These are phyloP conservation scores for Vultur gryphus DNA, from an alignment of 2,797 vertebrate species.

Conservation along the genomic window DNA sequence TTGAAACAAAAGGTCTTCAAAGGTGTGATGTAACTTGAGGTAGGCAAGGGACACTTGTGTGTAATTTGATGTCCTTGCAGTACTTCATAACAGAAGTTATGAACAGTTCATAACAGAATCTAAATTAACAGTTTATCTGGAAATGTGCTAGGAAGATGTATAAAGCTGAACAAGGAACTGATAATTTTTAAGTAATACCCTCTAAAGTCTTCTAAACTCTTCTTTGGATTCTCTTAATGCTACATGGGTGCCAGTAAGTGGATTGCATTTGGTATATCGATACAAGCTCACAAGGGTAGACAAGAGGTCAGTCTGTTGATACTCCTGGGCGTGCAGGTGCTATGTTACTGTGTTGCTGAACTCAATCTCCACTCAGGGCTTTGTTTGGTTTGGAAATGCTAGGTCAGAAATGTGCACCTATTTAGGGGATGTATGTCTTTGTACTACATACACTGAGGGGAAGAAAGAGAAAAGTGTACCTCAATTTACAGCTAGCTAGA, in stretches of 20 bases:
- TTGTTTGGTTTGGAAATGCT: neutral
- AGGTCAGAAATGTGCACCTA: neutral
- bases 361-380: neutral
- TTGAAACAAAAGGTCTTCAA: neutral
- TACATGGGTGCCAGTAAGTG: neutral
- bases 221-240: neutral
- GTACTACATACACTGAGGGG: neutral
- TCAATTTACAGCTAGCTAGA: neutral
- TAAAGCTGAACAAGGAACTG: neutral
- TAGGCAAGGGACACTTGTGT: neutral
- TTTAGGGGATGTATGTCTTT: neutral
- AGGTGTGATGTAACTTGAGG: neutral
- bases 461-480: neutral
- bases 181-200: neutral
- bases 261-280: fast-evolving
- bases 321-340: neutral
- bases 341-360: neutral
- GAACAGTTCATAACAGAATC: neutral
- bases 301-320: neutral
- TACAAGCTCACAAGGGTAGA: neutral
- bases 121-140: neutral
- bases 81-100: neutral
- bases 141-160: neutral
- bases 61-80: neutral
- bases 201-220: neutral